Evolutionary conservation across 2,797 vertebrate species (phyloP).

Genomic region (Petrocephalus sullivani): DNA sequence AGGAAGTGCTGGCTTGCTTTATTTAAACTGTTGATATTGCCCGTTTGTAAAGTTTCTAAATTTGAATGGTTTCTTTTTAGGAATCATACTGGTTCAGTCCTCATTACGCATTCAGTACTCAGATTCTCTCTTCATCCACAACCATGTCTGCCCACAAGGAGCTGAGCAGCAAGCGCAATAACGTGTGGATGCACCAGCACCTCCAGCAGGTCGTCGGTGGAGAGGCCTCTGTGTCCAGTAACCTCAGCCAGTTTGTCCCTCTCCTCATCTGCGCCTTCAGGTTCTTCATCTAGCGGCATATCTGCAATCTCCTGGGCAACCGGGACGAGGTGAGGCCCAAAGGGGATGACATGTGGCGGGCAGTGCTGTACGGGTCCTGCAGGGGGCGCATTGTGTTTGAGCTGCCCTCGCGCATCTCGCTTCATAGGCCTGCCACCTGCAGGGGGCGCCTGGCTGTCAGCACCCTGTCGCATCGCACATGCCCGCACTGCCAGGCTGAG

Average conservation of each 20-base stretch:
- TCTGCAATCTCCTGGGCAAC: conserved; percentile 47
- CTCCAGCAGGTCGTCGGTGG: conserved; percentile 82
- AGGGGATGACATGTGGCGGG: conserved; percentile 41
- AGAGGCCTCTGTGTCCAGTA: conserved; percentile 46
- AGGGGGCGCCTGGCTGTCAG: background rate
- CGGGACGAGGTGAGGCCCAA: conserved; percentile 71
- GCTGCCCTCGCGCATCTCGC: conserved; percentile 40
- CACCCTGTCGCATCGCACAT: conserved; percentile 39
- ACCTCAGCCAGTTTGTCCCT: conserved; percentile 18
- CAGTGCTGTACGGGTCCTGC: background rate
- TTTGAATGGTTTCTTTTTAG: background rate
- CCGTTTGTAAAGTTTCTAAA: background rate
- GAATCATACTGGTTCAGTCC: background rate
- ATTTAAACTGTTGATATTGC: background rate
- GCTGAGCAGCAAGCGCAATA: conserved; percentile 65
- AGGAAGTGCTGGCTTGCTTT: background rate
- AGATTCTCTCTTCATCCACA: background rate
- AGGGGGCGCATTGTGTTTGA: background rate
- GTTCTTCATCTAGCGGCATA: conserved; percentile 6
- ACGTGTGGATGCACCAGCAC: conserved; percentile 83
- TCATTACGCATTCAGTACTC: background rate
- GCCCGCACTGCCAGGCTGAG: conserved; percentile 74
- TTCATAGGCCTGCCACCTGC: conserved; percentile 37
- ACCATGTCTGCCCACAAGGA: conserved; percentile 66
- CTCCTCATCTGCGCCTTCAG: conserved; percentile 17